Conservation (phyloP, 2,797 vertebrate species). For the Simalia tracyae region DNA sequence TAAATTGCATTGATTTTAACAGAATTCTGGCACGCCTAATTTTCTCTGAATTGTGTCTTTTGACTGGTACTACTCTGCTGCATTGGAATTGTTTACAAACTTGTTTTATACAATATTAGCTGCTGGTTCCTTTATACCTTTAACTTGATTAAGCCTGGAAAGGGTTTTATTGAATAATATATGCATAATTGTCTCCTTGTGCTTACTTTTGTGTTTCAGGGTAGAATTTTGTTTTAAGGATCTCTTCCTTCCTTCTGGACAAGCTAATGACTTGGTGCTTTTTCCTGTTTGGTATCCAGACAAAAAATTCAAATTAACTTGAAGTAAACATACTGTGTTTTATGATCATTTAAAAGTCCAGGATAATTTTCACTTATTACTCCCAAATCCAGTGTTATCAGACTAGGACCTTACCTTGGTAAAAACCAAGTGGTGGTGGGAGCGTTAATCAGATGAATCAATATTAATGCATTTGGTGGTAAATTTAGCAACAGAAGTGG, state of each 20-base stretch:
- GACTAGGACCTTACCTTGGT: constrained; percentile 63
- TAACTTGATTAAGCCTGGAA: constrained; percentile 69
- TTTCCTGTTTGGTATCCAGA: constrained; percentile 53
- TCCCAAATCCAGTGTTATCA: constrained; percentile 68
- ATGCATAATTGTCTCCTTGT: constrained; percentile 60
- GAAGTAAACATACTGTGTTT: constrained; percentile 61
- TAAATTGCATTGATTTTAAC: constrained; percentile 4
- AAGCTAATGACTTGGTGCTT: constrained; percentile 69
- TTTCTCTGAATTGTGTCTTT: constrained; percentile 22
- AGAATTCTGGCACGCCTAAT: constrained; percentile 11
- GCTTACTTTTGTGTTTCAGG: constrained; percentile 36
- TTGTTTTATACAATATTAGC: constrained; percentile 68
- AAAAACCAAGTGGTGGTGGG: constrained; percentile 21
- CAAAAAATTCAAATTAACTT: constrained; percentile 57
- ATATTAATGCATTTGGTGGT: constrained; percentile 45
- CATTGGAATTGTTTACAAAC: constrained; percentile 72
- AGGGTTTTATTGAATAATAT: constrained; percentile 63
- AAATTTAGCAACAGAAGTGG: constrained; percentile 58
- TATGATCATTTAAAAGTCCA: constrained; percentile 47
- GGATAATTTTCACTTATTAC: constrained; percentile 49
- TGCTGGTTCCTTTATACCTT: constrained; percentile 67
- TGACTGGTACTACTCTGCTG: constrained; percentile 73
- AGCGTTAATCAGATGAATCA: constrained; percentile 31
- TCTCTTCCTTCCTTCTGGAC: constrained; percentile 32
- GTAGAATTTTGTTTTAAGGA: background rate